Evolutionary conservation across 1,140 invertebrate species (phyloP), one percentile per base, ranked within the genome.

Genomic region (Cydia amplana): DNA sequence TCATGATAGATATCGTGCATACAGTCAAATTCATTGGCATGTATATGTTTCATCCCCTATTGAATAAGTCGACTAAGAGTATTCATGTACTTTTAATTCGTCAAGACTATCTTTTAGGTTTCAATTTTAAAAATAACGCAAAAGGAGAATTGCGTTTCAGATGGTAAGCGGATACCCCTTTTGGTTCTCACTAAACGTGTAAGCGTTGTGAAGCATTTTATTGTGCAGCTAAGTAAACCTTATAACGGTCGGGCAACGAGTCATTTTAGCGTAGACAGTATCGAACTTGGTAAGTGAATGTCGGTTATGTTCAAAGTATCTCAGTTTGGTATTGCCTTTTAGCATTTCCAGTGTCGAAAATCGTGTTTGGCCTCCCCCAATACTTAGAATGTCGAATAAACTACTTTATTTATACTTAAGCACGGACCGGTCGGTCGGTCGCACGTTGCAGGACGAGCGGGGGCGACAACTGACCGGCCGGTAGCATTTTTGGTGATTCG

Each of bases 401-500:
- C 36, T 76, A 78, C 72, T 78, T 74, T 65, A 65, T 75, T 70
- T 79, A 32, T 77, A 72, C 64, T 32, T 74, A 55, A 76, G 64
- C 67, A 75, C 40, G 28, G 64, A 75, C 65, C 43, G 32, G 67
- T 67, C 70, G 74, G 64, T 75, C 49, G 74, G 74, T 60, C 55
- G 65, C 16, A 23, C 25, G 40, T 43, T 43, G 36, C 64, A n/a
- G 14, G 23, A 60, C 36, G 20, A 46, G 46, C 28, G 63, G 55
- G 20, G 49, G 49, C 20, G 25, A 77, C 78, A 3, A 12, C 55
- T 60, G 55, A 70, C 28, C 65, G 65, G 10, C 65, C 32, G 65
- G 65, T 70, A 70, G 65, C 65, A 70, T 76, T 81, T 85, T 84
- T 87, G 85, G 87, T 84, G 84, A 87, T 88, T 88, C 87, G 87